A percentile compares a stretch with the other conserved stretches of the same genome.
phyloP scores from a whole-genome alignment of 1,140 invertebrate genomes.

The Apolygus lucorum region DNA sequence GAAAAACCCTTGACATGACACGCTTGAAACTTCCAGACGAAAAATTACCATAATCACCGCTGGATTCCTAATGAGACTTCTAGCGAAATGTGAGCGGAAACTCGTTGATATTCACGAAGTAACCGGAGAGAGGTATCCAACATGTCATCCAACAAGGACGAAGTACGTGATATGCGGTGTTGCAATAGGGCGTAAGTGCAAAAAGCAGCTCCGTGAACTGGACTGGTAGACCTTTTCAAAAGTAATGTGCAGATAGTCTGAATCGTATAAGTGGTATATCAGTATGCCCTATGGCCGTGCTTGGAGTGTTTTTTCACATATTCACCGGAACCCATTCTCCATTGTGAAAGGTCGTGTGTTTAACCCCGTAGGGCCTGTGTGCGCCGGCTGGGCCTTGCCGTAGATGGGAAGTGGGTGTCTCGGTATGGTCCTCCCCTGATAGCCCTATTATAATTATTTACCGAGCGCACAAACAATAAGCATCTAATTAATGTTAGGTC shows the following conservation, averaged over 20 bases:
- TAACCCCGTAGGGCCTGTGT: not conserved
- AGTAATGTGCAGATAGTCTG: too few species aligned
- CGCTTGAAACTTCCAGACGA: not conserved
- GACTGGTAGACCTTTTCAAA: not conserved
- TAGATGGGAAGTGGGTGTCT: too few species aligned
- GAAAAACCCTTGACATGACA: not conserved
- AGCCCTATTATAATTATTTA: not conserved
- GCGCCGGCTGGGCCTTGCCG: too few species aligned
- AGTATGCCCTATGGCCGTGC: too few species aligned
- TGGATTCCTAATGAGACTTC: not conserved
- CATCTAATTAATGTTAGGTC: not conserved
- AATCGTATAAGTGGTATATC: not conserved
- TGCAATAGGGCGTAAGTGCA: not conserved
- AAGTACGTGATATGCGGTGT: too few species aligned
- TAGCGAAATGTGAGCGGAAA: not conserved
- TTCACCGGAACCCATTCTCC: not conserved
- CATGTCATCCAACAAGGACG: not conserved
- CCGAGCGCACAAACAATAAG: not conserved
- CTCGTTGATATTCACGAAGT: not conserved
- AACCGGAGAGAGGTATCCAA: not conserved
- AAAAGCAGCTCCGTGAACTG: too few species aligned
- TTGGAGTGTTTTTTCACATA: not conserved
- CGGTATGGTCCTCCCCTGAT: not conserved
- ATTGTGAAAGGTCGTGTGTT: not conserved
- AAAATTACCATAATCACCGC: not conserved